Base-by-base conservation (phyloP, 2,888 invertebrate species). In the Anoncus sp. region DNA sequence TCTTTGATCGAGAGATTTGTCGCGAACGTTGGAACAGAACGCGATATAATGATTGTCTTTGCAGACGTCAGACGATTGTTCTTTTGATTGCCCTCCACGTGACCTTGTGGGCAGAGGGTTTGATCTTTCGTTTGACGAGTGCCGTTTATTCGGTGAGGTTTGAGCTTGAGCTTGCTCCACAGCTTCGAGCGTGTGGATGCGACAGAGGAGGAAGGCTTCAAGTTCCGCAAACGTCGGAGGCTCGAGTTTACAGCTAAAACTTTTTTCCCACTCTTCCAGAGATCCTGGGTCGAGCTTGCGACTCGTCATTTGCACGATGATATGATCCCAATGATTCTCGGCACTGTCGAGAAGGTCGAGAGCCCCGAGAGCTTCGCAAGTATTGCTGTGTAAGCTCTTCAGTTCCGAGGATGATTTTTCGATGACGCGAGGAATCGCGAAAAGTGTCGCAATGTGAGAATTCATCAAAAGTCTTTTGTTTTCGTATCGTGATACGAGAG, bases 401-500 rank as follows among this genome's bases (percentile, higher is more conserved):
- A 59, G 6, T n/a, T 59, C 45, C 18, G 59, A 12, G 3, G 47
- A 47, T 9, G 47, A 47, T 20, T 47, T 31, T 31, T 31, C 7
- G 4, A 31, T 7, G 31, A 16, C 16, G 51, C 43, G n/a, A 24
- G 24, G 31, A 74, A 74, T 14, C 65, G 24, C 16, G 49, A 20
- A 12, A 24, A 49, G 22, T 63, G 27, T 24, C 7, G 31, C 67
- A 55, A 27, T n/a, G 31, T 31, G 31, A 31, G 70, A 24, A 4
- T 70, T 35, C 7, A 16, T 18, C 1, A 70, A 12, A 1, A 75
- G 22, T 10, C 70, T 16, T 38, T 75, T 75, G 53, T 75, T 70
- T 45, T 75, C 75, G 31, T 71, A 75, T 3, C 69, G 18, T 22
- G 60, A 49, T 1, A 59, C 51, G 40, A 70, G 55, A n/a, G 22